Base-by-base conservation (phyloP, 2,113 vertebrate genomes). In the Grammomys dolichurus region DNA sequence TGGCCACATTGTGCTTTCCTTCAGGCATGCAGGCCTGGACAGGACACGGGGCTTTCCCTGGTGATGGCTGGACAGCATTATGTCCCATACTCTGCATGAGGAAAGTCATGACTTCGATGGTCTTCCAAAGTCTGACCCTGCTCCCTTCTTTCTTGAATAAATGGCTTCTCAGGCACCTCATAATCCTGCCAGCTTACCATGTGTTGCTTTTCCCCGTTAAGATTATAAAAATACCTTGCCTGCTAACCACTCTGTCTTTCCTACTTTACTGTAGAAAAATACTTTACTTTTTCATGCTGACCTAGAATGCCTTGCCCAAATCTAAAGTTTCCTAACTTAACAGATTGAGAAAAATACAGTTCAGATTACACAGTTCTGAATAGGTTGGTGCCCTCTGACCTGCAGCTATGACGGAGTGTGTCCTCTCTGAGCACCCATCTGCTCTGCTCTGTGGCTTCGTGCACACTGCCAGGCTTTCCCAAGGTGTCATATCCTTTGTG, bases 161-260 rank as follows among this genome's bases (percentile, higher is more conserved):
- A 8, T 89, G 77, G 20, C 19, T 89, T 92, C 84, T 95, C 54
- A 51, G 63, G 82, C 63, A 48, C 69, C 87, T 96, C 19, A 2
- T 31, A 17, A 73, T 69, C 89, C 91, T 89, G 48, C 20, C 54
- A 48, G 0, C 56, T 94, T 60, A 33, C 24, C 20, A 86, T 81
- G 31, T 33, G 5, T 46, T 81, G 51, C 82, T 65, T 85, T 69
- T n/a, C 48, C 81, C 73, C 36, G n/a, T 51, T 87, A 89, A 76
- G 67, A 17, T 69, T 96, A 69, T 81, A 84, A n/a, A 94, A 78
- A 72, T 85, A 10, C 17, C 95, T 84, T 91, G 80, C 87, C 26
- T 13, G 28, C 33, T 73, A 63, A 80, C 12, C 56, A 2, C 48
- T 36, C 94, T 28, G 2, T 84, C 88, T 76, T 85, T 58, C 33